Conservation (phyloP, 2,113 vertebrate genomes). For the Tricholaema leucomelas region DNA sequence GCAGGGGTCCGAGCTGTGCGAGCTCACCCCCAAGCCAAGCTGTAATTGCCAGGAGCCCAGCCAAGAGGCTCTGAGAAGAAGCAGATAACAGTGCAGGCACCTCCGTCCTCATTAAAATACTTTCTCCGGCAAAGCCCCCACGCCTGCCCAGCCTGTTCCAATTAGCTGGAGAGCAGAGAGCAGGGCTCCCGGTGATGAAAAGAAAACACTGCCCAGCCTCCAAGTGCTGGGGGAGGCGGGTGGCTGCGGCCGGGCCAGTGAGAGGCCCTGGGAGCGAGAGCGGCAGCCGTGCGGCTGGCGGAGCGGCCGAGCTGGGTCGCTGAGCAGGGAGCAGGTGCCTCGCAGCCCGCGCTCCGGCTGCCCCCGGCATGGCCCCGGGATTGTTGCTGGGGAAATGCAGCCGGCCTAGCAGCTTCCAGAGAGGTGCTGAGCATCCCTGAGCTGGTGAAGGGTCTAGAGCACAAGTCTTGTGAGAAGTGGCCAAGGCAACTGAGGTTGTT, state of each 20-base stretch:
- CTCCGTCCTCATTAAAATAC: constrained; percentile 53
- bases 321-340: not conserved
- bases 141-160: constrained; percentile 18
- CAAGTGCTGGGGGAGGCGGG: not conserved
- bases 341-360: not conserved
- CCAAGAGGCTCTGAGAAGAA: constrained; percentile 18
- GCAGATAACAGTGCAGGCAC: not conserved
- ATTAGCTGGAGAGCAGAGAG: not conserved
- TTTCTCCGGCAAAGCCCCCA: constrained; percentile 24
- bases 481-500: not conserved
- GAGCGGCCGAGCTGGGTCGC: not conserved
- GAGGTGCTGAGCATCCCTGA: not conserved
- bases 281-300: not conserved
- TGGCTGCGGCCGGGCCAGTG: not conserved
- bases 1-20: not conserved
- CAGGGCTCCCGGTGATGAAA: constrained; percentile 16
- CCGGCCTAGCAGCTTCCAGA: not conserved
- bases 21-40: not conserved
- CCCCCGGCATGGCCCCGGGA: not conserved
- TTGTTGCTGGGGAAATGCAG: not conserved
- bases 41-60: not conserved
- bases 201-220: constrained; percentile 32
- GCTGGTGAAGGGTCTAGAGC: not conserved
- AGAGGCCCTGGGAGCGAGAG: not conserved
- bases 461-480: not conserved